Evolutionary conservation across 2,797 vertebrate species (phyloP).

Genomic region (Pseudochromis fuscus): DNA sequence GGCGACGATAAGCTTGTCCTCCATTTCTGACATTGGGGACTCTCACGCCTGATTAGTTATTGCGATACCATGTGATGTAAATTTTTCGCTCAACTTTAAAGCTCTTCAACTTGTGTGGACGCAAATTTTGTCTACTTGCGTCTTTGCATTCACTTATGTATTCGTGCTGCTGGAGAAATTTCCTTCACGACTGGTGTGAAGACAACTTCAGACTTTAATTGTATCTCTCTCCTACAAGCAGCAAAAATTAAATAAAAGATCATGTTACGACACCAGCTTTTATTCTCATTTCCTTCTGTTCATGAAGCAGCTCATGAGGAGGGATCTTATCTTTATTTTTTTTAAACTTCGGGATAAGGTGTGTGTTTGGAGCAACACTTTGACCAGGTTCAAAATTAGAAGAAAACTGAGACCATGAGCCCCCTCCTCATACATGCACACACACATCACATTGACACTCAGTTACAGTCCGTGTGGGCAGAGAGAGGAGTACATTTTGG

Average conservation of each 20-base stretch:
- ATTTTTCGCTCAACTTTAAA: no score
- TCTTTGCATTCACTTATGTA: no score
- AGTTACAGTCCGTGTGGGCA: slow-evolving; percentile 38
- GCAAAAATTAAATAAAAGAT: slow-evolving; percentile 49
- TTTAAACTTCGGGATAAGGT: slow-evolving; percentile 13
- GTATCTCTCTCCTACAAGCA: slow-evolving; percentile 48
- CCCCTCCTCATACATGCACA: background rate
- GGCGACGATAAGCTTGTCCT: no score
- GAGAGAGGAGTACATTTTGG: slow-evolving; percentile 29
- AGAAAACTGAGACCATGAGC: slow-evolving; percentile 13
- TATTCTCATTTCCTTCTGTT: slow-evolving; percentile 59
- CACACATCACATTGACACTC: slow-evolving; percentile 5
- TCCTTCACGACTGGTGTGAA: no score
- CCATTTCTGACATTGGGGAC: no score
- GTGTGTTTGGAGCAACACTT: slow-evolving; percentile 39
- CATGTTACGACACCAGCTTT: slow-evolving; percentile 56
- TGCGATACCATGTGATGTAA: no score
- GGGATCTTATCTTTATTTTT: slow-evolving; percentile 25
- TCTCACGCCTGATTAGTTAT: no score
- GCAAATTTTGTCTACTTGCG: no score
- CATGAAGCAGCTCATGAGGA: slow-evolving; percentile 49
- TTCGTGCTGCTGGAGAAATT: no score
- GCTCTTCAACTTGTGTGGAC: no score
- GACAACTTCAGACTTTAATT: slow-evolving; percentile 41
- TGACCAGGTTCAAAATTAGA: slow-evolving; percentile 27